Evolutionary conservation across 2,797 vertebrate genomes (phyloP).

Genomic region (Xenops minutus): DNA sequence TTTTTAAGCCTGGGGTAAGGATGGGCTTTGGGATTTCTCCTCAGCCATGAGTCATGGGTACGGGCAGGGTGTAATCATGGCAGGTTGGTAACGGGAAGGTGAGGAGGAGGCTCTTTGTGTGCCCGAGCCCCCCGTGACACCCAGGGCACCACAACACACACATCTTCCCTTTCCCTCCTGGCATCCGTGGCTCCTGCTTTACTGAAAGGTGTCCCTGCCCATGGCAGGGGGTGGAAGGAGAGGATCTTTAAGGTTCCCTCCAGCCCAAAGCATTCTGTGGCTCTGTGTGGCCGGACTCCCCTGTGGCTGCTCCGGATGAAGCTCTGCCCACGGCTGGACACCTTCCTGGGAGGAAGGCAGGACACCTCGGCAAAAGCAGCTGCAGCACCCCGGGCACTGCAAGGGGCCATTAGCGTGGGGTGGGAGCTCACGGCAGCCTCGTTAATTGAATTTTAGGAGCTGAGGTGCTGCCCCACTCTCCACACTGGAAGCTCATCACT

Average conservation of each 20-base stretch:
- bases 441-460: neutral
- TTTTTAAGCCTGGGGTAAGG: neutral
- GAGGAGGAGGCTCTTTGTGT: neutral
- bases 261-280: neutral
- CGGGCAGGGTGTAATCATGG: neutral
- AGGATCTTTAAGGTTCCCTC: neutral
- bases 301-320: rapidly evolving
- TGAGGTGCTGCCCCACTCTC: neutral
- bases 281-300: neutral
- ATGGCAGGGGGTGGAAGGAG: rapidly evolving
- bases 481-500: rapidly evolving
- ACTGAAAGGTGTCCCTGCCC: neutral
- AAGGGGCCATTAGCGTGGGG: rapidly evolving
- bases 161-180: neutral
- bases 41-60: rapidly evolving
- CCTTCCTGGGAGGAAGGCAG: neutral
- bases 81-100: neutral
- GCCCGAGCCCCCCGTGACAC: neutral
- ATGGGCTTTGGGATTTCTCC: neutral
- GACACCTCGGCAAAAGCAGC: neutral
- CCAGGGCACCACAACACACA: neutral
- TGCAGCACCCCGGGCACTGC: rapidly evolving
- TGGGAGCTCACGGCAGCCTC: neutral
- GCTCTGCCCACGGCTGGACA: neutral
- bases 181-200: neutral